phyloP scores from a whole-genome alignment of 2,113 vertebrate species.

The Cisticola juncidis region DNA sequence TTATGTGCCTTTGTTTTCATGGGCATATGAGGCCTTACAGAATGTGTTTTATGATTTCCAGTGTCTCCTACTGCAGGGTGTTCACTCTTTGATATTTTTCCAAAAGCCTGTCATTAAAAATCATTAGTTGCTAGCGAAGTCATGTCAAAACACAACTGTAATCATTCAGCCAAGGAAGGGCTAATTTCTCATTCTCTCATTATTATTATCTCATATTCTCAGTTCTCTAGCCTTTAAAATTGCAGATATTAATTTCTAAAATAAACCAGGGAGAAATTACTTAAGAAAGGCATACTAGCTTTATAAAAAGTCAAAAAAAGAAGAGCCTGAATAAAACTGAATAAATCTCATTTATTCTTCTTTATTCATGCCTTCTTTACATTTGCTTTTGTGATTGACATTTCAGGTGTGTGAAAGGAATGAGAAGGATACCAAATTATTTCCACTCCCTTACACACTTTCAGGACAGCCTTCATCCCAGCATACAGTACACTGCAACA shows the following conservation, averaged over 20 bases:
- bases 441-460: fast-evolving
- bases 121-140: neutral
- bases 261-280: neutral
- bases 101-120: neutral
- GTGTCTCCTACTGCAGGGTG: neutral
- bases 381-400: neutral
- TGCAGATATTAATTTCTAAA: neutral
- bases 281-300: neutral
- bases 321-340: neutral
- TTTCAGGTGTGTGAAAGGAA: neutral
- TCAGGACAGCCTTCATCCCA: neutral
- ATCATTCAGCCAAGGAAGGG: neutral
- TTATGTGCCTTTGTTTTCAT: neutral
- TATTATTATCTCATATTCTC: neutral
- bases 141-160: neutral
- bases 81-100: neutral
- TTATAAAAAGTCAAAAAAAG: neutral
- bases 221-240: neutral
- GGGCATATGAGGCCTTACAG: neutral
- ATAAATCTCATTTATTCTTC: neutral
- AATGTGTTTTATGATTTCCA: neutral
- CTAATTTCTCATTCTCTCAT: neutral
- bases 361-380: neutral
- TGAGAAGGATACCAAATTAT: neutral
- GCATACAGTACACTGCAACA: neutral